These are phyloP conservation scores for Mylabris sibirica DNA, from an alignment of 2,888 invertebrate genomes.

Conservation along the genomic window DNA sequence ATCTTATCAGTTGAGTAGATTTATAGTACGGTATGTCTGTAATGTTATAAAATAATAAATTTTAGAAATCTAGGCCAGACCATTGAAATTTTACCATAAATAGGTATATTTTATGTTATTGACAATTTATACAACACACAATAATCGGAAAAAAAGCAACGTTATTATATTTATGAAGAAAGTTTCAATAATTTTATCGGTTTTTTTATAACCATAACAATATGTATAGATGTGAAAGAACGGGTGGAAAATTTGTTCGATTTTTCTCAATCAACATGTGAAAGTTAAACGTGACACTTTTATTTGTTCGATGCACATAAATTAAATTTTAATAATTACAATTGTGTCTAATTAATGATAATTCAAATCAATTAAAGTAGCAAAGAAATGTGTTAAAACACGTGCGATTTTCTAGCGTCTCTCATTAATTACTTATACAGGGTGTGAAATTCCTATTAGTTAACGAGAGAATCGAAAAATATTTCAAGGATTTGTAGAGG, in stretches of 20 bases:
- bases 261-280: conserved; percentile 2
- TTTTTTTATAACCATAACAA: conserved; percentile 2
- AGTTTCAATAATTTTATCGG: background rate
- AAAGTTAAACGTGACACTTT: background rate
- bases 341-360: background rate
- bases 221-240: background rate
- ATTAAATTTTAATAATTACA: background rate
- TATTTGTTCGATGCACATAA: background rate
- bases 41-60: background rate
- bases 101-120: background rate
- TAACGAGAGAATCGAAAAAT: too few relatives aligned
- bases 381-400: background rate
- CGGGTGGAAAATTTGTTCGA: background rate
- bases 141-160: background rate
- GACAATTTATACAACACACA: background rate
- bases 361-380: background rate
- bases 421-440: background rate
- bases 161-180: background rate
- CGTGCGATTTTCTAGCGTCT: background rate
- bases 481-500: too few relatives aligned
- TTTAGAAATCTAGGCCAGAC: background rate
- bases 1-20: background rate
- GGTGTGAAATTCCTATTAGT: too few relatives aligned
- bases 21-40: background rate
- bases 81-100: conserved; percentile 6